Percentiles rank a stretch among this genome's conserved stretches.
phyloP scores from a whole-genome alignment of 2,888 invertebrate genomes.

The Drosophila borborema region DNA sequence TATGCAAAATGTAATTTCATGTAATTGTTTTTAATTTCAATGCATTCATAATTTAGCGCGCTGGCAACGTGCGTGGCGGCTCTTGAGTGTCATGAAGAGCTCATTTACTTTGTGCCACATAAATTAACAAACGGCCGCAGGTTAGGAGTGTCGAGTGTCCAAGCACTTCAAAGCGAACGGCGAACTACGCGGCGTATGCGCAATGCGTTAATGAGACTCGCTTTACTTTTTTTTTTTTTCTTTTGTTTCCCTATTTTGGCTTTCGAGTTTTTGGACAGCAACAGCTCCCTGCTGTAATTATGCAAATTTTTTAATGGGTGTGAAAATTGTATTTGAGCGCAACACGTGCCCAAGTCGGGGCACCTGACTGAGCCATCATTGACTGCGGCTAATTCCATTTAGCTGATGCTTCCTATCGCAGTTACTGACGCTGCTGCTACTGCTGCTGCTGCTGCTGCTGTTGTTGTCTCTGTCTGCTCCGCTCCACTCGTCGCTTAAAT shows the following conservation, averaged over 20 bases:
- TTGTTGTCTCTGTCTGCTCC: neutral
- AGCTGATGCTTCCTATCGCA: constrained; percentile 28
- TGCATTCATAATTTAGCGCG: constrained; percentile 71
- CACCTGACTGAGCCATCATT: constrained; percentile 47
- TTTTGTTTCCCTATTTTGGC: neutral
- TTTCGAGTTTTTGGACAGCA: too few relatives aligned
- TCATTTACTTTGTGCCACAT: constrained; percentile 67
- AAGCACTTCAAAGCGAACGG: constrained; percentile 53
- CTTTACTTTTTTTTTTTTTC: constrained; percentile 2
- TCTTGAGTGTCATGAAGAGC: constrained; percentile 68
- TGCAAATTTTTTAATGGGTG: constrained; percentile 79
- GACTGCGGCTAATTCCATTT: constrained; percentile 68
- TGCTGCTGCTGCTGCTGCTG: constrained; percentile 14
- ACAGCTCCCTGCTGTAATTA: constrained; percentile 61
- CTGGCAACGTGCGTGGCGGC: constrained; percentile 52
- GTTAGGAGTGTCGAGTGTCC: constrained; percentile 10
- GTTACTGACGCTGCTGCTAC: neutral
- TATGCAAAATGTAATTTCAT: constrained; percentile 60
- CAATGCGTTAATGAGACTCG: constrained; percentile 60
- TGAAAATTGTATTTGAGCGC: constrained; percentile 64
- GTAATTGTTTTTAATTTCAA: constrained; percentile 77
- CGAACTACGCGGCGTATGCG: constrained; percentile 48
- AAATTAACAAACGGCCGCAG: constrained; percentile 60
- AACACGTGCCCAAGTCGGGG: constrained; percentile 52
- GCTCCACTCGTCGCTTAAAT: constrained; percentile 26